Evolutionary conservation across 2,888 invertebrate species (phyloP).

Genomic region (Pyralis farinalis): DNA sequence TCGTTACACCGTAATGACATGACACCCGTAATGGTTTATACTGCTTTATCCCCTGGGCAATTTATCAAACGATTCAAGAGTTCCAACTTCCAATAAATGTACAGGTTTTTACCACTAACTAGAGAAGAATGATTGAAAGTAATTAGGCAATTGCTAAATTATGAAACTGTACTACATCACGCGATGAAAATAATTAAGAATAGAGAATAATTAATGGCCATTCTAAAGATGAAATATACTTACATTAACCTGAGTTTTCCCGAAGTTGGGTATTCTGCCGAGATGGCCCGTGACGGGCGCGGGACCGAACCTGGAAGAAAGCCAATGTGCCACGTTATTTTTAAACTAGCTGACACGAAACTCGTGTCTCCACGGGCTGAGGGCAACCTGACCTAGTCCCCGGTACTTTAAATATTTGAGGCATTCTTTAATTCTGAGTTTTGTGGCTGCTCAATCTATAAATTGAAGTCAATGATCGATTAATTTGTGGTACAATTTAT

Average conservation of each 20-base stretch:
- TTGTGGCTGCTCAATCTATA: background rate
- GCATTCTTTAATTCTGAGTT: conserved; percentile 19
- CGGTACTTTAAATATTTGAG: background rate
- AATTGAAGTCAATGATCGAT: background rate
- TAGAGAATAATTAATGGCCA: too few relatives aligned
- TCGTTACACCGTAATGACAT: too few relatives aligned
- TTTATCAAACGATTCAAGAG: too few relatives aligned
- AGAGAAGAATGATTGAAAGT: too few relatives aligned
- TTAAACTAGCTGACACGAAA: conserved; percentile 41
- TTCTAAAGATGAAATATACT: too few relatives aligned
- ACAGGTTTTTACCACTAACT: too few relatives aligned
- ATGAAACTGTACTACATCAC: too few relatives aligned
- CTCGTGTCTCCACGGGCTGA: conserved; percentile 14
- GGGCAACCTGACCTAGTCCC: conserved; percentile 46
- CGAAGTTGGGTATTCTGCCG: conserved; percentile 74
- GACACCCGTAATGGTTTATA: too few relatives aligned
- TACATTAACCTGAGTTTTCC: conserved; percentile 71
- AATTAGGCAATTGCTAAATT: too few relatives aligned
- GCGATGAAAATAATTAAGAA: too few relatives aligned
- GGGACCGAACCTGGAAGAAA: conserved; percentile 65
- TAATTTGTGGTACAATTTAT: background rate
- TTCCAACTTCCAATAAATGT: too few relatives aligned
- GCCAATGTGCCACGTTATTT: conserved; percentile 71
- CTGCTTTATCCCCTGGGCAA: too few relatives aligned
- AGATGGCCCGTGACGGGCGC: conserved; percentile 58